A percentile compares a stretch with the other conserved stretches of the same genome.
Evolutionary conservation across 2,797 vertebrate genomes (phyloP).

Genomic region (Coregonus suidteri): DNA sequence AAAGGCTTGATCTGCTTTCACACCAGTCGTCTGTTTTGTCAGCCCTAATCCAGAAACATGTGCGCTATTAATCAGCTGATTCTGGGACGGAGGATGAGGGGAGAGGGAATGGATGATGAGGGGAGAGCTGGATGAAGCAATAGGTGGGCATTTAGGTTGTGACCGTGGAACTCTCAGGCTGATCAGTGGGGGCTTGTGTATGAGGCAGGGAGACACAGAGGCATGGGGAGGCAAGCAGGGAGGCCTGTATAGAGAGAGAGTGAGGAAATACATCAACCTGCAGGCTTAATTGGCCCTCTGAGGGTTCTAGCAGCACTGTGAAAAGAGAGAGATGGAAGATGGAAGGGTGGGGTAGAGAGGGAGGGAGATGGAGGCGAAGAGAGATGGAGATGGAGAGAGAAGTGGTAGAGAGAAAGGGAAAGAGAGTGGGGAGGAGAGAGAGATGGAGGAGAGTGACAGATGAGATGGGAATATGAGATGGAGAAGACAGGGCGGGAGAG

Average conservation of each 20-base stretch:
- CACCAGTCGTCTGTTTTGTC: constrained; percentile 17
- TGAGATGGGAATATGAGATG: neutral
- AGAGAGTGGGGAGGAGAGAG: neutral
- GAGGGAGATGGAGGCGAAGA: too few relatives aligned
- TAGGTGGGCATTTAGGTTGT: neutral
- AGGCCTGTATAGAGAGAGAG: neutral
- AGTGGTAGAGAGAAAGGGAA: neutral
- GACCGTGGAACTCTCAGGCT: constrained; percentile 12
- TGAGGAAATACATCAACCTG: neutral
- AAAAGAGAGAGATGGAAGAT: neutral
- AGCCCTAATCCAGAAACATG: neutral
- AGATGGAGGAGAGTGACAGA: neutral
- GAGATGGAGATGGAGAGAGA: neutral
- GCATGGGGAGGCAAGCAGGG: neutral
- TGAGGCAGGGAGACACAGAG: neutral
- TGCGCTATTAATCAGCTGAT: neutral
- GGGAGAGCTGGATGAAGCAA: neutral
- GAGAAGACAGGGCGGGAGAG: neutral
- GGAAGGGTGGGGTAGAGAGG: neutral
- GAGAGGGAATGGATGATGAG: neutral
- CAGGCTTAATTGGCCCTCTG: constrained; percentile 8
- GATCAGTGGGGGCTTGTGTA: neutral
- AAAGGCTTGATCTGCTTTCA: constrained; percentile 39
- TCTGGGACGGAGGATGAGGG: neutral
- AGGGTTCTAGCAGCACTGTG: neutral